phyloP scores from a whole-genome alignment of 2,888 invertebrate genomes.

The Drosophila stalkeri region DNA sequence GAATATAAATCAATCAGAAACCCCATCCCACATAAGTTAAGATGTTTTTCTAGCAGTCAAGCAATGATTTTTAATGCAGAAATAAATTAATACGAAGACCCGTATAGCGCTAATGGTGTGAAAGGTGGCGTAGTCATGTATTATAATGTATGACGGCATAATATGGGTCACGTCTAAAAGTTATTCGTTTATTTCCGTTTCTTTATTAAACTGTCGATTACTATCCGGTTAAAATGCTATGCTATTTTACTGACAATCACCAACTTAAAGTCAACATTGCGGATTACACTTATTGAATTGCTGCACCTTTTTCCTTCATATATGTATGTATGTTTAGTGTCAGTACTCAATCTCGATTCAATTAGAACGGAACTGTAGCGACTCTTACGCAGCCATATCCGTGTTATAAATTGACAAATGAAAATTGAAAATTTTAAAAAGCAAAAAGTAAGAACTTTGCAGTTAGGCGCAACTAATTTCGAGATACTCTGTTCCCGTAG shows the following conservation, averaged over 20 bases:
- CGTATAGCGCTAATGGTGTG: constrained; percentile 4
- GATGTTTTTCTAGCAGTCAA: neutral
- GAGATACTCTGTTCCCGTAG: too few species aligned
- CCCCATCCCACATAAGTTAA: neutral
- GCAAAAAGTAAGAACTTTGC: too few species aligned
- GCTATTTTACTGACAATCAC: constrained; percentile 45
- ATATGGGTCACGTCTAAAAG: constrained; percentile 42
- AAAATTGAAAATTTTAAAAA: constrained; percentile 2
- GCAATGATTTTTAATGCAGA: neutral
- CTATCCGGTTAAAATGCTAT: constrained; percentile 9
- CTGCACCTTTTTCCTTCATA: constrained; percentile 46
- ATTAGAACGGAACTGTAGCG: constrained; percentile 39
- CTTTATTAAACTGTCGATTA: constrained; percentile 39
- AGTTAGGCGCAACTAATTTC: too few species aligned
- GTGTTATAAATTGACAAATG: neutral
- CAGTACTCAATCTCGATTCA: constrained; percentile 53
- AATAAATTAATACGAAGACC: constrained; percentile 42
- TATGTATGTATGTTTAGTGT: constrained; percentile 38
- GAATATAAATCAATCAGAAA: neutral
- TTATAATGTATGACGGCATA: constrained; percentile 28
- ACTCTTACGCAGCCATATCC: neutral
- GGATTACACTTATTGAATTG: constrained; percentile 41
- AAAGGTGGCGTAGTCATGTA: neutral
- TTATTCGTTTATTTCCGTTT: constrained; percentile 45
- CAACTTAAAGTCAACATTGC: constrained; percentile 50